These are phyloP conservation scores for Onychostruthus taczanowskii DNA, from an alignment of 2,113 vertebrate genomes.

Conservation along the genomic window DNA sequence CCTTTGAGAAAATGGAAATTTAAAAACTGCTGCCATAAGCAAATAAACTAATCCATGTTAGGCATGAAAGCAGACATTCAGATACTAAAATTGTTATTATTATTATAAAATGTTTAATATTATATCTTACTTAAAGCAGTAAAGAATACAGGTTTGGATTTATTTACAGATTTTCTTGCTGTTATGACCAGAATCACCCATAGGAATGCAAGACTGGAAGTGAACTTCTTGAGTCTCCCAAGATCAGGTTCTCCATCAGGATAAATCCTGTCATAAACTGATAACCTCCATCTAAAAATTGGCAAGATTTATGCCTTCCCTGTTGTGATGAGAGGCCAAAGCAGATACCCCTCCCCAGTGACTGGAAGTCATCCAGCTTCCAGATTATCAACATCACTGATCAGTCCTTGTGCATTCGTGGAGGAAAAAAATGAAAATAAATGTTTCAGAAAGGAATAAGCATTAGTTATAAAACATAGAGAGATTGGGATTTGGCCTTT, in stretches of 20 bases:
- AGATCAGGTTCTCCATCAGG: background rate
- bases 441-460: background rate
- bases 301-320: background rate
- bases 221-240: background rate
- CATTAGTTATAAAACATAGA: background rate
- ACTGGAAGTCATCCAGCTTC: background rate
- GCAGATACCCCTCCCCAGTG: background rate
- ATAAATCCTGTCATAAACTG: background rate
- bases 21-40: background rate
- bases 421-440: background rate
- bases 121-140: background rate
- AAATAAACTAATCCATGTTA: background rate
- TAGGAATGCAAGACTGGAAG: background rate
- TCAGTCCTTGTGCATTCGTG: background rate
- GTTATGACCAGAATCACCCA: background rate
- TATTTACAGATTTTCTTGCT: background rate
- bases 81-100: background rate
- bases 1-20: background rate
- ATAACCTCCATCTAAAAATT: slow-evolving; percentile 2
- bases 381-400: background rate
- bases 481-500: background rate
- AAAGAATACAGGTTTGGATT: background rate
- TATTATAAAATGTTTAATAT: background rate
- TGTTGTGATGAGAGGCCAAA: background rate
- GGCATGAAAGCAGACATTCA: background rate